Conservation (phyloP, 2,888 invertebrate species). For the Nephrocerus scutellatus region DNA sequence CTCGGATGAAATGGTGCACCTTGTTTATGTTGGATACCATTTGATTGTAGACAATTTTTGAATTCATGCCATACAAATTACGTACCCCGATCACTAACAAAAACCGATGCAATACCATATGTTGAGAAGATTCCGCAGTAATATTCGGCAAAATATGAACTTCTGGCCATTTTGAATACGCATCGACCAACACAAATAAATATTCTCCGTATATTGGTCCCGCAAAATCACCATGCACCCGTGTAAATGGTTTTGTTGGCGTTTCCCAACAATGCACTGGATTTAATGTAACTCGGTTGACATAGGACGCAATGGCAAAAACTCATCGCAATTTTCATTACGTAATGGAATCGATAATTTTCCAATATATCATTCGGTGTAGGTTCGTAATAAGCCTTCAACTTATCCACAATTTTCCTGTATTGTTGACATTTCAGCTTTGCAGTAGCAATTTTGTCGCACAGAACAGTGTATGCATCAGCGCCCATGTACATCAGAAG, state of each 20-base stretch:
- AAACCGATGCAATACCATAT: constrained; percentile 14
- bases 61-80: constrained; percentile 19
- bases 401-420: too few relatives aligned
- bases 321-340: too few relatives aligned
- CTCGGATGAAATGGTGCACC: constrained; percentile 3
- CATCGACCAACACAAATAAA: constrained; percentile 19
- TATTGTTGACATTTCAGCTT: too few relatives aligned
- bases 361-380: too few relatives aligned
- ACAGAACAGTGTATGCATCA: too few relatives aligned
- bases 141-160: constrained; percentile 21
- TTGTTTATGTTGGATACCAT: constrained; percentile 13
- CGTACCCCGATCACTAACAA: constrained; percentile 17
- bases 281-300: too few relatives aligned
- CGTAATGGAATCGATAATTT: too few relatives aligned
- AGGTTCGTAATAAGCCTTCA: too few relatives aligned
- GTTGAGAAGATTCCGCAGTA: constrained; percentile 20
- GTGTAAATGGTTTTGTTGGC: constrained; percentile 17
- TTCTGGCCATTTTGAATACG: constrained; percentile 26
- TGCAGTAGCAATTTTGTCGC: too few relatives aligned
- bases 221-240: constrained; percentile 24
- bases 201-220: constrained; percentile 18
- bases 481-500: too few relatives aligned
- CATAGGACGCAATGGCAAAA: too few relatives aligned
- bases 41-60: constrained; percentile 14
- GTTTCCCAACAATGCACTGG: constrained; percentile 13